Evolutionary conservation across 2,797 vertebrate genomes (phyloP), one percentile per base, ranked within the genome.

Genomic region (Saxicola maurus): DNA sequence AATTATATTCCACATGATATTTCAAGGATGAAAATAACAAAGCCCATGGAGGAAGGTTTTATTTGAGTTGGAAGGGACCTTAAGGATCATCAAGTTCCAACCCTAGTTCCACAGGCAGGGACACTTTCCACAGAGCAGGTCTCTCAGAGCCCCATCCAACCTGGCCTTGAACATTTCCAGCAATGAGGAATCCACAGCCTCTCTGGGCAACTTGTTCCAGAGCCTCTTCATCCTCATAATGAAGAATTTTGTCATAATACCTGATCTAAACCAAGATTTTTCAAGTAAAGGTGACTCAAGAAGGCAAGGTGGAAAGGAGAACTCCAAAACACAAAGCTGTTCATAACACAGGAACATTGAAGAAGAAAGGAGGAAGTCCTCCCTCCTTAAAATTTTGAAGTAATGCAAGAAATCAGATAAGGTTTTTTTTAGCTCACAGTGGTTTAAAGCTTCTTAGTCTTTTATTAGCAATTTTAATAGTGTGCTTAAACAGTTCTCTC

Each of bases 1-100:
- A 43, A 66, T 82, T 43, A 20, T 25, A 75, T 64, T 60, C 78
- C 38, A 49, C 19, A 55, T 68, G 24, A 27, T 64, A 49, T 31
- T 88, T 86, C 71, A 65, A 65, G 19, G 24, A 64, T 13, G 35
- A 78, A 88, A 81, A 83, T 31, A 57, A 53, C 10, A 78, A 53
- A 37, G 8, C 7, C 33, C 42, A 35, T 1, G 1, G 31, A 75
- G 19, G 7, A 64, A 89, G 19, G 49, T 42, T 91, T 87, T 49
- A 31, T 30, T 65, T 82, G 11, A 13, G 15, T 42, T 66, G 53
- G 40, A 53, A 53, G 10, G 7, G 23, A 53, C 21, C 15, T 66
- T 30, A 40, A 52, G 17, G 30, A 59, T 40, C 38, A 30, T 8
- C 8, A 27, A 31, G 8, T 55, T 48, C 40, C 23, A 73, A 7